Conservation (phyloP, 2,888 invertebrate genomes). For the Dioctria linearis region DNA sequence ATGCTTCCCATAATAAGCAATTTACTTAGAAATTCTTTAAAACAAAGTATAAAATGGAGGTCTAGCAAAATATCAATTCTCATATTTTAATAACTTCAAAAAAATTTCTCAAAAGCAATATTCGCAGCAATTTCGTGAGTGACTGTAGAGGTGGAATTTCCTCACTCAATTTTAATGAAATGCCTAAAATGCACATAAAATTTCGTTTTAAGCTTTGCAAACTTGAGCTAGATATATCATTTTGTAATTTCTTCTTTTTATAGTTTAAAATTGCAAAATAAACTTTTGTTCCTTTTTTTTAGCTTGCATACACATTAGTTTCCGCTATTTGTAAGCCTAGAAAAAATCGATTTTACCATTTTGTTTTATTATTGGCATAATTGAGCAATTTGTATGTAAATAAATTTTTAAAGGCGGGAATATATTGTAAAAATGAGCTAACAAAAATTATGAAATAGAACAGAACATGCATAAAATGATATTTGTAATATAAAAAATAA, state of each 20-base stretch:
- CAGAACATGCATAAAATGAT: neutral
- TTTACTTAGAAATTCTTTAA: slow-evolving; percentile 1
- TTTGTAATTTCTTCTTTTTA: neutral
- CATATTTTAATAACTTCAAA: slow-evolving; percentile 27
- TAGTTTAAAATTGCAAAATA: neutral
- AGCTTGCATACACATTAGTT: slow-evolving; percentile 22
- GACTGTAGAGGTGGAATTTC: slow-evolving; percentile 33
- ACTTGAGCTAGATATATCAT: neutral
- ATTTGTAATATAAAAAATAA: slow-evolving; percentile 19
- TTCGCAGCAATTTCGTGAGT: slow-evolving; percentile 35
- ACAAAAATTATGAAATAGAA: neutral
- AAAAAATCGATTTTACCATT: neutral
- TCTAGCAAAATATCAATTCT: slow-evolving; percentile 15
- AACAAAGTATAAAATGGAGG: slow-evolving; percentile 16
- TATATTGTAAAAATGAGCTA: neutral
- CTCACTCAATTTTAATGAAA: neutral
- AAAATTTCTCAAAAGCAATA: slow-evolving; percentile 25
- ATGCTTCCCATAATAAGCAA: neutral
- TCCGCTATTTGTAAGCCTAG: neutral
- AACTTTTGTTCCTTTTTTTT: neutral
- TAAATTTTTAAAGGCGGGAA: neutral
- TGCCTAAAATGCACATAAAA: slow-evolving; percentile 34
- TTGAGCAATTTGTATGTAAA: slow-evolving; percentile 32
- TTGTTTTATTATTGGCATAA: slow-evolving; percentile 18
- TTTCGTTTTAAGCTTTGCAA: slow-evolving; percentile 20